phyloP scores from a whole-genome alignment of 1,140 invertebrate genomes.

The Drosophila tristis region DNA sequence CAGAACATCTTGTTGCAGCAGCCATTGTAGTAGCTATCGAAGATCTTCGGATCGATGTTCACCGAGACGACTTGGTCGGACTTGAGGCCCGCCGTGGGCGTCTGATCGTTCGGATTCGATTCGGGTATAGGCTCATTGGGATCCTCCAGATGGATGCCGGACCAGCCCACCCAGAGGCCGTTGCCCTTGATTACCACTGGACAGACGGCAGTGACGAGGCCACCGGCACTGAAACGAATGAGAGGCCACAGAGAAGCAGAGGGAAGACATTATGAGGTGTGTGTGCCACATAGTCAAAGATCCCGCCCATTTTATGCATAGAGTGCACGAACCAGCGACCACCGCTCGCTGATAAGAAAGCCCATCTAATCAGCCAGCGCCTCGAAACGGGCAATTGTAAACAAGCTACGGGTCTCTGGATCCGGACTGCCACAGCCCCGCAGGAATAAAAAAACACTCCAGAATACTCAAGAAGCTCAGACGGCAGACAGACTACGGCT shows the following conservation, averaged over 20 bases:
- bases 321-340: conserved; percentile 57
- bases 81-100: conserved; percentile 92
- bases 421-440: not conserved
- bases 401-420: conserved; percentile 49
- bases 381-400: conserved; percentile 51
- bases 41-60: conserved; percentile 89
- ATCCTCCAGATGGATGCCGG: conserved; percentile 91
- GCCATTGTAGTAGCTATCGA: conserved; percentile 95
- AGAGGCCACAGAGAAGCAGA: conserved; percentile 2
- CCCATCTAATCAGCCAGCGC: conserved; percentile 48
- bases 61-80: conserved; percentile 94
- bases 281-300: conserved; percentile 16
- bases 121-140: conserved; percentile 91
- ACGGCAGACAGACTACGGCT: not conserved
- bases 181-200: conserved; percentile 93
- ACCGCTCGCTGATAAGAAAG: conserved; percentile 55
- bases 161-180: conserved; percentile 96
- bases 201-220: conserved; percentile 94
- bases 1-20: conserved; percentile 96
- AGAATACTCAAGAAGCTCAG: not conserved
- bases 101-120: conserved; percentile 92
- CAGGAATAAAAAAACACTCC: not conserved
- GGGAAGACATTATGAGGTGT: conserved; percentile 15
- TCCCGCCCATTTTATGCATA: conserved; percentile 63
- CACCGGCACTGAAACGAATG: conserved; percentile 89